These are phyloP conservation scores for Microtus montanus DNA, from an alignment of 2,113 vertebrate species.

Conservation along the genomic window DNA sequence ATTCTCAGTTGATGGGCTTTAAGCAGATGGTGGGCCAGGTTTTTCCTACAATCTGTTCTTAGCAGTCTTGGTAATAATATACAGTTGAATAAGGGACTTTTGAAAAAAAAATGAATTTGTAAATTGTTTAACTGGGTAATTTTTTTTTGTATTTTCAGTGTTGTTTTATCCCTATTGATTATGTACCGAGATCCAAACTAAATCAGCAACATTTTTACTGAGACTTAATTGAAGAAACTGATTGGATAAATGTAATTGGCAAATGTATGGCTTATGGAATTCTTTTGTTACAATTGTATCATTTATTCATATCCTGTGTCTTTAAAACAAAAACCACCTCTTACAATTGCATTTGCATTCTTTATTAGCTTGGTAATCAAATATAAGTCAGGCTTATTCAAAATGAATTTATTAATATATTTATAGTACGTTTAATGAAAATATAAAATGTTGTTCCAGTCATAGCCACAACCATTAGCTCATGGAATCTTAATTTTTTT, in stretches of 20 bases:
- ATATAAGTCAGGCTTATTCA: not conserved
- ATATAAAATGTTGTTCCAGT: not conserved
- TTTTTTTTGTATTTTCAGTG: slow-evolving; percentile 20
- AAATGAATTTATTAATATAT: not conserved
- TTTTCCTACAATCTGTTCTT: not conserved
- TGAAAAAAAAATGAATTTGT: slow-evolving; percentile 33
- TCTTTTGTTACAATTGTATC: not conserved
- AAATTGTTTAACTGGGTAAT: not conserved
- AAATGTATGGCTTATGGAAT: not conserved
- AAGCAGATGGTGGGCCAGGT: not conserved
- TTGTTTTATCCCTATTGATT: slow-evolving; percentile 24
- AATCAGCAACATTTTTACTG: not conserved
- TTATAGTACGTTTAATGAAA: not conserved
- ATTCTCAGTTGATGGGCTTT: not conserved
- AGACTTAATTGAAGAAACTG: not conserved
- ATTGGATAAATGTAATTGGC: not conserved
- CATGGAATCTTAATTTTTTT: not conserved
- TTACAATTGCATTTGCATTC: not conserved
- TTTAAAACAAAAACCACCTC: not conserved
- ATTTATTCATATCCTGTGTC: slow-evolving; percentile 3
- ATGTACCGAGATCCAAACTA: not conserved
- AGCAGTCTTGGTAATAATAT: not conserved
- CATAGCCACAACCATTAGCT: not conserved
- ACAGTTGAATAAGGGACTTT: not conserved
- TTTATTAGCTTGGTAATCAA: slow-evolving; percentile 26